A percentile compares a stretch with the other conserved stretches of the same genome.
These are phyloP conservation scores for Drosophila pseudotalamancana DNA, from an alignment of 2,888 invertebrate genomes.

Conservation along the genomic window DNA sequence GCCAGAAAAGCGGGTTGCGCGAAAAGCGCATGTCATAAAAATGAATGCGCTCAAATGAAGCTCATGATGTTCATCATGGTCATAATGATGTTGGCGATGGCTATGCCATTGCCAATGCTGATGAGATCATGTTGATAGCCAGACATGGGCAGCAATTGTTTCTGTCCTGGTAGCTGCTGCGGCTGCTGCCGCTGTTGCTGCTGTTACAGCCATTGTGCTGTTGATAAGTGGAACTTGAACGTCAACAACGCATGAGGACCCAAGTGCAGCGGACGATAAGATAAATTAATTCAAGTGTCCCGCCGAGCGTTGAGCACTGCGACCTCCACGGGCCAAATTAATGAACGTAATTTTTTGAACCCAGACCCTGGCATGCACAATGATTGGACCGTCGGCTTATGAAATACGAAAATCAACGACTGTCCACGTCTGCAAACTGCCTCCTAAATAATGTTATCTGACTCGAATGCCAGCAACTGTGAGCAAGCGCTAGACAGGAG, in stretches of 20 bases:
- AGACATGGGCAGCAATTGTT: constrained; percentile 8
- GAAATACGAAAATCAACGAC: constrained; percentile 53
- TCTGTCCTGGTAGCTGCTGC: constrained; percentile 8
- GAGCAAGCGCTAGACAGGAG: neutral
- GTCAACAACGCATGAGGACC: constrained; percentile 70
- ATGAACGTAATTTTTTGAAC: constrained; percentile 61
- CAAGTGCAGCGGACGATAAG: constrained; percentile 62
- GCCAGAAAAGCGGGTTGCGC: constrained; percentile 57
- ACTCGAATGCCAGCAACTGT: constrained; percentile 5
- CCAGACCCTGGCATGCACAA: constrained; percentile 52
- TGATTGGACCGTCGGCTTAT: constrained; percentile 65
- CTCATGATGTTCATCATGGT: constrained; percentile 39
- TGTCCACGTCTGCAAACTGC: constrained; percentile 18
- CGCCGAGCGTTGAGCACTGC: constrained; percentile 6
- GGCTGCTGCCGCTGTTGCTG: constrained; percentile 16
- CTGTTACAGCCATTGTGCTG: constrained; percentile 19
- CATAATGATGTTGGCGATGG: constrained; percentile 10
- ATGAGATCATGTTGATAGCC: constrained; percentile 39
- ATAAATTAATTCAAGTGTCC: constrained; percentile 74
- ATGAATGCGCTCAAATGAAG: constrained; percentile 64
- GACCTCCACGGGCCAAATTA: constrained; percentile 30
- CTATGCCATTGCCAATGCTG: constrained; percentile 16
- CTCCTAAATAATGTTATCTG: constrained; percentile 47
- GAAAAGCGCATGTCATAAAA: constrained; percentile 68
- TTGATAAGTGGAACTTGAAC: constrained; percentile 73